phyloP scores from a whole-genome alignment of 53 echinoderm and acorn worm species.

The Holothuria leucospilota region DNA sequence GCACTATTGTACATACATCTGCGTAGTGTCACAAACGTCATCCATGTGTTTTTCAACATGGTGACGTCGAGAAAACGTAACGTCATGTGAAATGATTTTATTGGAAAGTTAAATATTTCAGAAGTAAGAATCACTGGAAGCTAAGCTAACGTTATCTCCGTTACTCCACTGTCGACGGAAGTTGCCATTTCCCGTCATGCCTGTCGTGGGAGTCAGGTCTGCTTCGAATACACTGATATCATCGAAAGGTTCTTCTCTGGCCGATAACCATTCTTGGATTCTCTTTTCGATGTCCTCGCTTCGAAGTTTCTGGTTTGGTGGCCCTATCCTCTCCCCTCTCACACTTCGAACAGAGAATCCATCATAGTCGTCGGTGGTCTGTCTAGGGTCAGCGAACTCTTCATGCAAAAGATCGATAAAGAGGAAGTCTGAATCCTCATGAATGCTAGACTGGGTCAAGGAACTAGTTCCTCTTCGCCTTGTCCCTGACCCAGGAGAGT shows the following conservation, averaged over 20 bases:
- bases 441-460: background rate
- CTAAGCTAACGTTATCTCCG: background rate
- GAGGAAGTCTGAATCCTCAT: conserved; percentile 77
- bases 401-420: conserved; percentile 95
- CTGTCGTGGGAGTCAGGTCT: background rate
- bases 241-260: conserved; percentile 49
- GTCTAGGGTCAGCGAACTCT: conserved; percentile 73
- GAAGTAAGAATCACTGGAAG: conserved; percentile 39
- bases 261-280: conserved; percentile 88
- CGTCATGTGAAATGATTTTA: too few species aligned
- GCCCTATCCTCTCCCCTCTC: conserved; percentile 48
- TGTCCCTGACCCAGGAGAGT: background rate
- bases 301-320: conserved; percentile 80
- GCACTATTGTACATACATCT: too few species aligned
- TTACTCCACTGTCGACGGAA: conserved; percentile 10
- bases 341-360: conserved; percentile 30
- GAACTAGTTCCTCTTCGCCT: background rate
- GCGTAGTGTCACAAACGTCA: too few species aligned
- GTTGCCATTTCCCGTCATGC: background rate
- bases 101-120: background rate
- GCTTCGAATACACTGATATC: conserved; percentile 19
- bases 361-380: background rate
- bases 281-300: conserved; percentile 92
- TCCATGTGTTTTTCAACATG: too few species aligned
- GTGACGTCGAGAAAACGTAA: too few species aligned